These are phyloP conservation scores for Orgyia antiqua DNA, from an alignment of 2,888 invertebrate species.

Conservation along the genomic window DNA sequence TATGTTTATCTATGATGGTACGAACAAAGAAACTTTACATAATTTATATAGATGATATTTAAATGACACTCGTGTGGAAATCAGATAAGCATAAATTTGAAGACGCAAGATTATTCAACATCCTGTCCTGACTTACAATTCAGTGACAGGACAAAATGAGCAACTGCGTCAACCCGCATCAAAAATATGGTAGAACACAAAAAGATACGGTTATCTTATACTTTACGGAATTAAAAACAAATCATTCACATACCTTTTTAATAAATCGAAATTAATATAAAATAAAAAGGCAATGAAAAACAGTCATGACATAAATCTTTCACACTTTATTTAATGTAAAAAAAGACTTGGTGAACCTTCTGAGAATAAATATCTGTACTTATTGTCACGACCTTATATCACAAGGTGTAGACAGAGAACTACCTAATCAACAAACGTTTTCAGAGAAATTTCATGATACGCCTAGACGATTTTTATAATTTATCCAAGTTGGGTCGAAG, in stretches of 20 bases:
- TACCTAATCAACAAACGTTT: no score
- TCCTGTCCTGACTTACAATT: slow-evolving; percentile 42
- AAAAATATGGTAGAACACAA: slow-evolving; percentile 41
- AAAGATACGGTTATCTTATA: slow-evolving; percentile 32
- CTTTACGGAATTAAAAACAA: slow-evolving; percentile 34
- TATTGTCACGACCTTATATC: no score
- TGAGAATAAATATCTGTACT: slow-evolving; percentile 6
- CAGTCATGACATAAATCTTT: slow-evolving; percentile 20
- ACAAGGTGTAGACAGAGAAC: no score
- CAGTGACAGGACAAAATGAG: slow-evolving; percentile 46
- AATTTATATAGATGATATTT: slow-evolving; percentile 35
- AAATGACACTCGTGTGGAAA: slow-evolving; percentile 31
- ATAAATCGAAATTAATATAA: slow-evolving; percentile 21
- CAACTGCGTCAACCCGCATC: slow-evolving; percentile 56
- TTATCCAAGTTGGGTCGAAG: no score
- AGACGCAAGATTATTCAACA: slow-evolving; percentile 33
- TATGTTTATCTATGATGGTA: no score
- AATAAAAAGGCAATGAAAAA: slow-evolving; percentile 21
- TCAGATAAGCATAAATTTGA: slow-evolving; percentile 25
- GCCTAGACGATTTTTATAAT: no score
- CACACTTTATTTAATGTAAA: slow-evolving; percentile 14
- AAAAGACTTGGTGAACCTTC: slow-evolving; percentile 7
- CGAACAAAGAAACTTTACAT: no score
- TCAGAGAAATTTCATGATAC: no score
- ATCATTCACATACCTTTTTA: slow-evolving; percentile 36